A percentile compares a stretch with the other conserved stretches of the same genome.
Conservation (phyloP, 1,140 invertebrate genomes). For the Amphibalanus amphitrite region DNA sequence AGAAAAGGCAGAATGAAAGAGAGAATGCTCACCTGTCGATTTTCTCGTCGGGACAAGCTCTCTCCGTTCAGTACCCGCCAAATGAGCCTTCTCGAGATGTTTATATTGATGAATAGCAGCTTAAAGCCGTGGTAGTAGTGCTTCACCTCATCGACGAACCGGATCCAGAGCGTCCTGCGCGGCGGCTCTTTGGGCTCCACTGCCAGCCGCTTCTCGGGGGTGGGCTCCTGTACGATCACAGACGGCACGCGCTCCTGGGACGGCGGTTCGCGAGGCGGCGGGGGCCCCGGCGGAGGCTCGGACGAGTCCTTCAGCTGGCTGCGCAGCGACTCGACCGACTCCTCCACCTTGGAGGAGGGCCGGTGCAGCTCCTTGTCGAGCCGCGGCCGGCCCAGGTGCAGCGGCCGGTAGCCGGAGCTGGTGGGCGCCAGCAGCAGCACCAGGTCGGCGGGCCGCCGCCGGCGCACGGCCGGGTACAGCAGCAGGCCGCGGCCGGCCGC, state of each 20-base stretch:
- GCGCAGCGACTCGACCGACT: constrained; percentile 65
- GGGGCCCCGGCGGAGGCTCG: constrained; percentile 16
- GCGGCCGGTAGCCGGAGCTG: neutral
- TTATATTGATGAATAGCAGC: constrained; percentile 78
- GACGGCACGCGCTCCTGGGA: constrained; percentile 16
- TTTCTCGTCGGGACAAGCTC: constrained; percentile 70
- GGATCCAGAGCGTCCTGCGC: constrained; percentile 50
- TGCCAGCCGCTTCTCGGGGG: constrained; percentile 17
- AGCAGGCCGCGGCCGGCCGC: neutral
- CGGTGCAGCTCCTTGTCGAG: constrained; percentile 36
- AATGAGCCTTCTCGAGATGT: constrained; percentile 59
- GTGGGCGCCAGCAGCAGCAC: neutral
- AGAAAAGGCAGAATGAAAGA: constrained; percentile 6
- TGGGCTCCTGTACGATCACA: constrained; percentile 17
- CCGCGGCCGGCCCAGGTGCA: neutral
- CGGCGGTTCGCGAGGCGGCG: constrained; percentile 20
- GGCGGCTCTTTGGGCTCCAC: constrained; percentile 21
- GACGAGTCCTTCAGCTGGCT: constrained; percentile 24
- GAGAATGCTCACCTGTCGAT: constrained; percentile 45
- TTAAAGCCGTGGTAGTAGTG: constrained; percentile 98
- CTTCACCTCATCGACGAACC: constrained; percentile 60
- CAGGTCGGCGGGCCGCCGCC: neutral
- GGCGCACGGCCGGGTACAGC: neutral
- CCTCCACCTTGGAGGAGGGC: constrained; percentile 76
- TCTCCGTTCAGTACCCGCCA: constrained; percentile 70